Evolutionary conservation across 2,113 vertebrate species (phyloP).

Genomic region (Equus quagga): DNA sequence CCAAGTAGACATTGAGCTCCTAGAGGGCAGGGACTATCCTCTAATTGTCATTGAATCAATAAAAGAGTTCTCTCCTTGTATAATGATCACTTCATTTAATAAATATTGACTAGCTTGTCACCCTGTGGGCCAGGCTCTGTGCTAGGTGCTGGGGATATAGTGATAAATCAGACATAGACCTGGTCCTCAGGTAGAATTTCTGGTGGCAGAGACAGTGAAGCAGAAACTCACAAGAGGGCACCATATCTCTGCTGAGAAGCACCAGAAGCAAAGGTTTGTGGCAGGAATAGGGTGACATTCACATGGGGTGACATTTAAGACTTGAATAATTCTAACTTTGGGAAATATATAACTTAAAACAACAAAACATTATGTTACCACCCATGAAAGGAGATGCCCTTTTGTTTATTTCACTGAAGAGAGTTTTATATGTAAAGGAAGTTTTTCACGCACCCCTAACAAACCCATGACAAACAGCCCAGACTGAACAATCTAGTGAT

Average conservation of each 20-base stretch:
- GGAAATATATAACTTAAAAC: background rate
- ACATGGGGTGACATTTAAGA: background rate
- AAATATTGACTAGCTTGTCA: background rate
- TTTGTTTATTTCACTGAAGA: background rate
- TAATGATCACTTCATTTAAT: constrained; percentile 37
- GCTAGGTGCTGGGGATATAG: background rate
- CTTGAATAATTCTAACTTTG: constrained; percentile 24
- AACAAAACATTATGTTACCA: background rate
- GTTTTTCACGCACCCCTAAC: background rate
- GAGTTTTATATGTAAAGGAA: background rate
- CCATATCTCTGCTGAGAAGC: background rate
- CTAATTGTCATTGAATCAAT: background rate
- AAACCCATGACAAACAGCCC: background rate
- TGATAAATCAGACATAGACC: background rate
- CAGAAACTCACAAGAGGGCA: background rate
- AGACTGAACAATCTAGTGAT: background rate
- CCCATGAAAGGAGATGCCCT: background rate
- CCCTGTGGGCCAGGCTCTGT: background rate
- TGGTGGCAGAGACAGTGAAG: background rate
- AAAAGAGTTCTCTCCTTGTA: background rate
- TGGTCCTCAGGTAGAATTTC: background rate
- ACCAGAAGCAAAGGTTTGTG: background rate
- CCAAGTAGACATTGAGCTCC: background rate
- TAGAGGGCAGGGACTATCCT: background rate
- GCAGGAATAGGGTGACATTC: background rate